Evolutionary conservation across 2,113 vertebrate genomes (phyloP), one percentile per base, ranked within the genome.

Genomic region (Amia ocellicauda): DNA sequence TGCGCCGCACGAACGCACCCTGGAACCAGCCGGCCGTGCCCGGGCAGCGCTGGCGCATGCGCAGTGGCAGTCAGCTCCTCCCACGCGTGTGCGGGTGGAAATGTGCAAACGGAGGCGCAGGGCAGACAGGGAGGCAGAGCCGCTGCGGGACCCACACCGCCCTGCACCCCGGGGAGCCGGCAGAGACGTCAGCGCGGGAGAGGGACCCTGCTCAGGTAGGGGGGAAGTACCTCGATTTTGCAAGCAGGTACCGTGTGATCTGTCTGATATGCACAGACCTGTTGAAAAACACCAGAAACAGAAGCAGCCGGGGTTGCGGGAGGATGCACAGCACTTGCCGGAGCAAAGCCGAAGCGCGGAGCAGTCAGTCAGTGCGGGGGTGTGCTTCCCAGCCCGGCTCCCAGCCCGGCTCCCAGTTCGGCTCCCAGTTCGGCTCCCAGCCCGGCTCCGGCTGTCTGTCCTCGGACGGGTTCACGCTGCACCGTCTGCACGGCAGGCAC

Each of bases 171-270:
- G 43, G 28, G 22, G 55, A 27, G 23, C 8, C 26, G 24, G 26
- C 27, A 57, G 13, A 54, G 43, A 57, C 63, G 63, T 65, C 55
- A 65, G 13, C 55, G 55, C 28, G 63, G 45, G 55, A 65, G n/a
- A 57, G 63, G 54, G 47, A 31, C 55, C 4, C 63, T 26, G 20
- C 45, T 47, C 63, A 49, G 63, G 63, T 65, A 58, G 50, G 63
- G 55, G 27, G 23, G 50, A 61, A 61, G 50, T 28, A 61, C 2
- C 17, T 9, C 26, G 43, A 61, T 24, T 16, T 50, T 16, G 24
- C 10, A 27, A 28, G 19, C 58, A 47, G 41, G 56, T 22, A 36
- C 16, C 43, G 13, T 58, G 8, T 19, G 19, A 54, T 54, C 23
- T 54, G 16, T 19, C 10, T 13, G 27, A 53, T 22, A 28, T 27